Evolutionary conservation across 92 coral and sea anemone species (phyloP).

Genomic region (Bergia puertoricense): DNA sequence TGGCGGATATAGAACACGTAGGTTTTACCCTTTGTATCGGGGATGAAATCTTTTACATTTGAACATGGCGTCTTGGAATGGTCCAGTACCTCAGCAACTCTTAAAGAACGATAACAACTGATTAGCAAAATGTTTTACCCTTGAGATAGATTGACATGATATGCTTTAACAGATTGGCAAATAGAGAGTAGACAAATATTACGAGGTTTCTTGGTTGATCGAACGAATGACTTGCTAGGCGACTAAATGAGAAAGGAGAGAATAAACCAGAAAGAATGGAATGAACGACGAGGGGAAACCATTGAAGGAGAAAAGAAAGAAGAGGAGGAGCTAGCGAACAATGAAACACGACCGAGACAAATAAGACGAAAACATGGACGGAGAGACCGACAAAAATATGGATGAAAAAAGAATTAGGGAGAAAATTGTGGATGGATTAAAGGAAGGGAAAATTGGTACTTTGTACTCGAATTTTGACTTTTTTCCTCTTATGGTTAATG

Average conservation of each 20-base stretch:
- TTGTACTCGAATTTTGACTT: neutral
- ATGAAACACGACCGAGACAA: too few relatives aligned
- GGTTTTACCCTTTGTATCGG: constrained; percentile 47
- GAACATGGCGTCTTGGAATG: constrained; percentile 56
- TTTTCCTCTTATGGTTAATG: neutral
- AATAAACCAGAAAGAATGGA: too few relatives aligned
- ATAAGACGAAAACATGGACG: too few relatives aligned
- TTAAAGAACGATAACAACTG: constrained; percentile 4
- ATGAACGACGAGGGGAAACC: too few relatives aligned
- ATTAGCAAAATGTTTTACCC: neutral
- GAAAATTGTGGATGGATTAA: too few relatives aligned
- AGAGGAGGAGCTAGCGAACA: too few relatives aligned
- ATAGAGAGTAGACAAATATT: neutral
- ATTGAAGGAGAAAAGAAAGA: too few relatives aligned
- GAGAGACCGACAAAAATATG: too few relatives aligned
- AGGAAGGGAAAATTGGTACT: too few relatives aligned
- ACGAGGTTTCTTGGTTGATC: neutral
- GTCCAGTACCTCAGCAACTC: constrained; percentile 48
- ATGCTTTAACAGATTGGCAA: too few relatives aligned
- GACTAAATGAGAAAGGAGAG: too few relatives aligned
- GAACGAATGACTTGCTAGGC: neutral
- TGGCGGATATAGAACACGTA: constrained; percentile 59
- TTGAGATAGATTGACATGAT: neutral
- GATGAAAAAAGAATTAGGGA: too few relatives aligned
- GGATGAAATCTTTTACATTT: constrained; percentile 43